These are phyloP conservation scores for Vireo altiloquus DNA, from an alignment of 2,113 vertebrate species.

Conservation along the genomic window DNA sequence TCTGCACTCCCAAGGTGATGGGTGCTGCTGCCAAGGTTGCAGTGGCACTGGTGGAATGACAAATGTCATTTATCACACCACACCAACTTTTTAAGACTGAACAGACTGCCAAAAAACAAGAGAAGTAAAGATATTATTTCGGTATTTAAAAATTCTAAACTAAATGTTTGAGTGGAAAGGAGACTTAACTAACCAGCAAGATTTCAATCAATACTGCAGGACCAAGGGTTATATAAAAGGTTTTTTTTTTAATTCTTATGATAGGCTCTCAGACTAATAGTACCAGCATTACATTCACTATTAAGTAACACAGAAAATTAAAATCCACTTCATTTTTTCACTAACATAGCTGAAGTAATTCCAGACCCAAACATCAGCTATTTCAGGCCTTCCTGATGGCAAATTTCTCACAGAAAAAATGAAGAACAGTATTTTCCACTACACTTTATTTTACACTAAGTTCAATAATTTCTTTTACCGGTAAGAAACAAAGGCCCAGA, in stretches of 20 bases:
- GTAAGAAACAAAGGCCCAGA: constrained; percentile 77
- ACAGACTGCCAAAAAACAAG: not conserved
- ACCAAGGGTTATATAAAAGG: not conserved
- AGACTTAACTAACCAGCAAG: not conserved
- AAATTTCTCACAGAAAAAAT: constrained; percentile 4
- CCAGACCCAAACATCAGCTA: not conserved
- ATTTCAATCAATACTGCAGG: not conserved
- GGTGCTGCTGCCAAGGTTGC: not conserved
- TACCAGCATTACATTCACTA: not conserved
- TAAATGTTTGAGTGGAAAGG: not conserved
- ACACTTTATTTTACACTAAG: not conserved
- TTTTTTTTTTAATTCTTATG: not conserved
- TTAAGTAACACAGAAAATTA: not conserved
- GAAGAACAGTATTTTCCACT: not conserved
- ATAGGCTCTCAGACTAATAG: not conserved
- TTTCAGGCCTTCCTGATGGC: not conserved
- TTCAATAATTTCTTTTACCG: constrained; percentile 74
- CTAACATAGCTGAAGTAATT: not conserved
- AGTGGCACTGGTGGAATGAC: not conserved
- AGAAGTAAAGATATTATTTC: not conserved
- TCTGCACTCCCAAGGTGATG: not conserved
- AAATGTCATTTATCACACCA: not conserved
- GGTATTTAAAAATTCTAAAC: not conserved
- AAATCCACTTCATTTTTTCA: not conserved
- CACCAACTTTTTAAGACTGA: not conserved